phyloP scores from a whole-genome alignment of 2,888 invertebrate species.

The Willowsia nigromaculata region DNA sequence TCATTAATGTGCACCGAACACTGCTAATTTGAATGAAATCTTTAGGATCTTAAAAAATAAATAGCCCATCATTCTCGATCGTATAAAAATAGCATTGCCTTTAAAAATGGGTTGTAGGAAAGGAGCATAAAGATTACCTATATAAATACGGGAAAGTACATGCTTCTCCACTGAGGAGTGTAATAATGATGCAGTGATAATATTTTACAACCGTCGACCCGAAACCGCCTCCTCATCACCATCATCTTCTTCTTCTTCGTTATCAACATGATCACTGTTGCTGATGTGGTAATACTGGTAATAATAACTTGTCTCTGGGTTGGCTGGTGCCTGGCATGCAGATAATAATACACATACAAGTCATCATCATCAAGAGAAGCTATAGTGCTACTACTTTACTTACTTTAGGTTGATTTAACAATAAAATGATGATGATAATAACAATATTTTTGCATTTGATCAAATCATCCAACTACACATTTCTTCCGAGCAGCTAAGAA shows the following conservation, averaged over 20 bases:
- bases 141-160: not conserved
- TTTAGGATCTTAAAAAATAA: not conserved
- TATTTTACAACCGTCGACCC: slow-evolving; percentile 55
- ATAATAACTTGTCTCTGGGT: slow-evolving; percentile 32
- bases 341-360: slow-evolving; percentile 34
- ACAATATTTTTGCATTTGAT: slow-evolving; percentile 8
- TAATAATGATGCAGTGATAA: not conserved
- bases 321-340: slow-evolving; percentile 44
- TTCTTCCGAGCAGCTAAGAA: not conserved
- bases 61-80: not conserved
- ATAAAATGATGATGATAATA: slow-evolving; percentile 1
- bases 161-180: not conserved
- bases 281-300: slow-evolving; percentile 36
- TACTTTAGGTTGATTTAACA: slow-evolving; percentile 11
- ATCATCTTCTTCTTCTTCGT: not conserved
- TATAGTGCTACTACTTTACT: not conserved
- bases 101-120: no score
- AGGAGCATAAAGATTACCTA: no score
- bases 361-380: not conserved
- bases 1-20: not conserved
- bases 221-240: slow-evolving; percentile 47
- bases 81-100: no score
- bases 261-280: not conserved
- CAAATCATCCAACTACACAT: not conserved
- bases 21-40: slow-evolving; percentile 21